phyloP scores from a whole-genome alignment of 2,797 vertebrate species.

The Limosa lapponica region DNA sequence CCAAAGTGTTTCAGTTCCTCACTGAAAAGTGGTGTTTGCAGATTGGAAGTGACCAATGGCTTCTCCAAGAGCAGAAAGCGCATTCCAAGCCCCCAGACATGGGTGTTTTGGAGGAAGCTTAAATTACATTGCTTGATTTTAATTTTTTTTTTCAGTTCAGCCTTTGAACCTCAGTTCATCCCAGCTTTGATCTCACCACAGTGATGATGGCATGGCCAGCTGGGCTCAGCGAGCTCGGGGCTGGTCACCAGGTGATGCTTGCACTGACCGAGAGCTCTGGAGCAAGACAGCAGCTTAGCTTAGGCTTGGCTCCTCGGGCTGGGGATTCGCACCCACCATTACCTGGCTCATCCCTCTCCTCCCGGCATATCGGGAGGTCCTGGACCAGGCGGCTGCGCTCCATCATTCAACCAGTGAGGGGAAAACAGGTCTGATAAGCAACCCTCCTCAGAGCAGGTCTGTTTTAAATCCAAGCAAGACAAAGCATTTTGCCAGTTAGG shows the following conservation, averaged over 20 bases:
- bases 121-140: not conserved
- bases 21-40: not conserved
- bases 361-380: accelerated
- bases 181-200: accelerated
- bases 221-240: accelerated
- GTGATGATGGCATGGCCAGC: accelerated
- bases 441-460: not conserved
- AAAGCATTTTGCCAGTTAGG: not conserved
- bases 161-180: not conserved
- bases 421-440: not conserved
- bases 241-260: accelerated
- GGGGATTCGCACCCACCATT: accelerated
- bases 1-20: not conserved
- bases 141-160: not conserved
- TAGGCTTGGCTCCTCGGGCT: not conserved
- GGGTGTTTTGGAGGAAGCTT: not conserved
- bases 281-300: not conserved
- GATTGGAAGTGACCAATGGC: accelerated
- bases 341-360: not conserved
- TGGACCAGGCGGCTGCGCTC: accelerated
- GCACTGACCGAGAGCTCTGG: accelerated
- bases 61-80: not conserved
- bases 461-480: not conserved
- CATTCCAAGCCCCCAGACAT: not conserved
- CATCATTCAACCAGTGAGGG: not conserved